phyloP scores from a whole-genome alignment of 2,888 invertebrate species.

The Apoderus coryli region DNA sequence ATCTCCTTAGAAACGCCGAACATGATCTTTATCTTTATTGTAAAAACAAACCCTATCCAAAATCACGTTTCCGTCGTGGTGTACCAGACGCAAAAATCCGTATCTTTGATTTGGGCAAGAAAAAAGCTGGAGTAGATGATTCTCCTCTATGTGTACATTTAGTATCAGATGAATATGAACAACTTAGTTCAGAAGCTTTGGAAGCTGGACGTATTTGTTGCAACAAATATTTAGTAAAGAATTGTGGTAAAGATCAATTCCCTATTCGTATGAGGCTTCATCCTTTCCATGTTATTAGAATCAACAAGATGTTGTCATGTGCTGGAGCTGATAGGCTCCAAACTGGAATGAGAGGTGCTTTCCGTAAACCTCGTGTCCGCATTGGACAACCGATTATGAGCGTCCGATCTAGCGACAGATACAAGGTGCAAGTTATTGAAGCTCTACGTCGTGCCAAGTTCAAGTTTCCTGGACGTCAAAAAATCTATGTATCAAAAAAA shows the following conservation, averaged over 20 bases:
- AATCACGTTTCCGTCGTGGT: constrained; percentile 99
- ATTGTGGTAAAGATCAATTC: constrained; percentile 99
- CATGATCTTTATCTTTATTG: constrained; percentile 99
- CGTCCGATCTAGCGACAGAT: constrained; percentile 87
- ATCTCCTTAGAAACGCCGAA: too few relatives aligned
- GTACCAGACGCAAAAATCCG: constrained; percentile 99
- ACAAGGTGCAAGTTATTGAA: constrained; percentile 89
- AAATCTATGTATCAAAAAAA: constrained; percentile 96
- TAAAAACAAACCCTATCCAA: constrained; percentile 99
- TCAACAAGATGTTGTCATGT: constrained; percentile 99
- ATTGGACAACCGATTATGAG: constrained; percentile 99
- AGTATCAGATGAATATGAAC: constrained; percentile 98
- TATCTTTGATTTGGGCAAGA: constrained; percentile 98
- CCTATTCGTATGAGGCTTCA: constrained; percentile 97
- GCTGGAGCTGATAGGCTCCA: constrained; percentile 99
- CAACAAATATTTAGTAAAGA: constrained; percentile 97
- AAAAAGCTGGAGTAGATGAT: constrained; percentile 93
- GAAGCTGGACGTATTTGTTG: constrained; percentile 99
- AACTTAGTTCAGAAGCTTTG: constrained; percentile 95
- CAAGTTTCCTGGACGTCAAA: constrained; percentile 99
- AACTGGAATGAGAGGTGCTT: constrained; percentile 99
- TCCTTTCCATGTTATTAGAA: constrained; percentile 98
- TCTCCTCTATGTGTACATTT: constrained; percentile 97
- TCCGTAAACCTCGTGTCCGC: constrained; percentile 94
- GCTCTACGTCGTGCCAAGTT: constrained; percentile 99